Evolutionary conservation across 2,888 invertebrate genomes (phyloP), one percentile per base, ranked within the genome.

Genomic region (Prostheceraeus crozeri): DNA sequence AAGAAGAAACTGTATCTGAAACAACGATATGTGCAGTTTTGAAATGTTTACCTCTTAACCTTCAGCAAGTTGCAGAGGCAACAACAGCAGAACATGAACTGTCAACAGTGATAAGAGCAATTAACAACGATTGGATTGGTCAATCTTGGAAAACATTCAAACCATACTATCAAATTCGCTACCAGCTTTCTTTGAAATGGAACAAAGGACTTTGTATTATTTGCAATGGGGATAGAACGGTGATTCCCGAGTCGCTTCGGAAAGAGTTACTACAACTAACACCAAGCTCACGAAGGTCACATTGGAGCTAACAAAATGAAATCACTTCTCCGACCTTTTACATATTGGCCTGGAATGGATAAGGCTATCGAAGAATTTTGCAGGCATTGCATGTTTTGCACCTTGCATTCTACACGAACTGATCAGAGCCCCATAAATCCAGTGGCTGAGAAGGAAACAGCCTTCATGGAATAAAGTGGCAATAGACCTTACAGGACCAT

Each of bases 1-100:
- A 28, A 28, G 48, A 25, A 28, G 48, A 48, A 48, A 48, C 25
- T 48, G 48, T 30, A 19, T 25, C 48, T 48, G 48, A 48, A 48
- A 28, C 25, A 28, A 28, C 48, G 11, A 30, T 6, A 19, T 48
- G 48, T 48, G 48, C 48, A 28, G 28, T 23, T 48, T 30, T 48
- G 48, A 23, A 11, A 28, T 28, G 28, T 30, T 30, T 30, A 28
- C 6, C 48, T 48, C 27, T 48, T 10, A 48, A 48, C 28, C 25
- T 48, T 25, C 19, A 48, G 25, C 27, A 25, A 16, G 28, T 48
- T 48, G 25, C 48, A 28, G 48, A 48, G 28, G 48, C 48, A 28
- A 23, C 25, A 28, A 10, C 11, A 19, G 6, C 14, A 16, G 48
- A 48, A 10, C 11, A 48, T 25, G 27, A 28, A 28, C 48, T 6